These are phyloP conservation scores for Andrena trimmerana DNA, from an alignment of 2,888 invertebrate species.

Conservation along the genomic window DNA sequence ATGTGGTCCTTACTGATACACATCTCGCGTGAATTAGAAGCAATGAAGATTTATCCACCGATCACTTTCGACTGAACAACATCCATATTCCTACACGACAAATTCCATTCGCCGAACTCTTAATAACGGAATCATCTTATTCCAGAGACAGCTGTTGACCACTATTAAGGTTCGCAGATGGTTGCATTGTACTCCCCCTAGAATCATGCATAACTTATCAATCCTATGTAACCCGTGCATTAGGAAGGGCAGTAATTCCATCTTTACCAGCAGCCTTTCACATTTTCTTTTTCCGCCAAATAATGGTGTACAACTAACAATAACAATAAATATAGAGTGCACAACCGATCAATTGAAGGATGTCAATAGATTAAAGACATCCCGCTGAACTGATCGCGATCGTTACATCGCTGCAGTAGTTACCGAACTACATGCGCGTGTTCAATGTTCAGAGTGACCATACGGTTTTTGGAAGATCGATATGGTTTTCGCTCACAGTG, in stretches of 20 bases:
- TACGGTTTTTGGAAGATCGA: background rate
- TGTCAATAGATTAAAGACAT: background rate
- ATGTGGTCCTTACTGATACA: too few species aligned
- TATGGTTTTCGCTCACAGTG: background rate
- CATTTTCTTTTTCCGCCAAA: background rate
- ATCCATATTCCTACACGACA: too few species aligned
- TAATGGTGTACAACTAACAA: background rate
- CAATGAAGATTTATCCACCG: too few species aligned
- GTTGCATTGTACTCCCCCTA: background rate
- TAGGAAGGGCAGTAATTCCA: background rate
- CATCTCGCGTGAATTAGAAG: too few species aligned
- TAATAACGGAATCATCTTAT: too few species aligned
- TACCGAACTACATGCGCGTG: too few species aligned
- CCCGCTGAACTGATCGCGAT: background rate
- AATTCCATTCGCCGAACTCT: too few species aligned
- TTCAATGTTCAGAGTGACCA: background rate
- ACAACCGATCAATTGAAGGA: background rate
- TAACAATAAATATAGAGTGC: background rate
- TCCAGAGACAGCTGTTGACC: background rate
- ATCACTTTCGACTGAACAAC: too few species aligned
- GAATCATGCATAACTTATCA: background rate
- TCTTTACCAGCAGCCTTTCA: background rate
- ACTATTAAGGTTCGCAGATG: background rate
- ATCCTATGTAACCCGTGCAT: background rate
- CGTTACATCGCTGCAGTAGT: background rate